Base-by-base conservation (phyloP, 2,888 invertebrate genomes). In the Lasioglossum calceatum region DNA sequence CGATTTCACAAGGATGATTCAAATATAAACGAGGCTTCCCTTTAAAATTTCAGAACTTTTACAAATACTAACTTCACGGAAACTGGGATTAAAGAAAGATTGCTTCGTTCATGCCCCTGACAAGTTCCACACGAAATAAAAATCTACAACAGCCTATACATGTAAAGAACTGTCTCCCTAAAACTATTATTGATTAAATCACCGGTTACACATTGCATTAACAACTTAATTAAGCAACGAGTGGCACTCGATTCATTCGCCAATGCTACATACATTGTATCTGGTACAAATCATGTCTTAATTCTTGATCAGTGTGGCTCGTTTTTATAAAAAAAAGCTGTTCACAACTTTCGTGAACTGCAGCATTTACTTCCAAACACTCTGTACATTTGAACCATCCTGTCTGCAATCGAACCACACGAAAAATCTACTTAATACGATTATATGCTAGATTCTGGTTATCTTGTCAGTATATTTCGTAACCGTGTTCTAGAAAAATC, bases 311-410 rank as follows among this genome's bases (percentile, higher is more conserved):
- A 14, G 64, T 16, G 5, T 14, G 64, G 16, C 27, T 50, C 7
- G 8, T 50, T 23, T 64, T 8, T 64, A 16, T 19, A 7, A 32
- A 64, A 64, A 64, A 64, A 39, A 36, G 39, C 3, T 8, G 8
- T 39, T 36, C 4, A 14, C 1, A 23, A 39, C 39, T 23, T 67
- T 23, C 1, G 19, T 23, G 39, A 39, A 61, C 8, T 70, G 32
- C 5, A 39, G 32, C 5, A 39, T 70, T 70, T 70, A 70, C 39
- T 23, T 23, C 23, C 12, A 4, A 23, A 70, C 23, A 39, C 70
- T 23, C 70, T 39, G 12, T 23, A 70, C 23, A 70, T 70, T 39
- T 70, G 70, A 67, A 67, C 39, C 70, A 70, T 70, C 39, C 70
- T 39, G 70, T 23, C 23, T 23, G 10, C 39, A 10, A 36, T 70